Base-by-base conservation (phyloP, 2,888 invertebrate genomes). In the Lumbricus terrestris region DNA sequence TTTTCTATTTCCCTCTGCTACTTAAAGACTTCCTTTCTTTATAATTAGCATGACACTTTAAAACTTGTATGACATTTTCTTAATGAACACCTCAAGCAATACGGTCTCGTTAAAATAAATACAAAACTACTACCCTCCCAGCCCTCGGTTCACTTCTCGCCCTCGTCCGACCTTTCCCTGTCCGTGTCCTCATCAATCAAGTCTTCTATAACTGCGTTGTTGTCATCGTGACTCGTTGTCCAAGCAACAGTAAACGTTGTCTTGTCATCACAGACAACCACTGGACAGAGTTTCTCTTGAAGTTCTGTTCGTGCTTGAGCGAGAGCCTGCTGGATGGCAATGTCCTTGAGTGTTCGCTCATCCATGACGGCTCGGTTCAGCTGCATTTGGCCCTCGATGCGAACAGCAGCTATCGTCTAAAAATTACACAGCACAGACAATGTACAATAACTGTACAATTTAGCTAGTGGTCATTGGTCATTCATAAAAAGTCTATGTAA, bases 321-420 rank as follows among this genome's bases (percentile, higher is more conserved):
- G 83, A 94, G 91, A 0, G 95, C 94, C 91, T 95, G 94, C 91
- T 94, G 94, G 6, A 95, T 92, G 13, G 94, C 94, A 11, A 94
- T 93, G 89, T 95, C 94, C 91, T 94, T 94, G 91, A 94, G 94
- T 11, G 93, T 92, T 83, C 94, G 92, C 90, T 94, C 95, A 88
- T 95, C 94, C 91, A 95, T 93, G 37, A 94, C 90, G 16, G 94
- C 93, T 33, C 94, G 92, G 0, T 93, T 93, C 88, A 95, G 89
- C 83, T 93, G 93, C 92, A 95, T 92, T 92, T 94, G 94, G 5
- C 93, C 93, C 91, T 95, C 95, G 16, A 94, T 92, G 38, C 94
- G 93, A n/a, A 93, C 92, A 33, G 94, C 93, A 91, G 93, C 93
- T 37, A 95, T 69, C 35, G 94, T 94, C 95, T 95, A 92, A 35